A percentile compares a stretch with the other conserved stretches of the same genome.
phyloP scores from a whole-genome alignment of 2,797 vertebrate species.

The Eospalax fontanierii region DNA sequence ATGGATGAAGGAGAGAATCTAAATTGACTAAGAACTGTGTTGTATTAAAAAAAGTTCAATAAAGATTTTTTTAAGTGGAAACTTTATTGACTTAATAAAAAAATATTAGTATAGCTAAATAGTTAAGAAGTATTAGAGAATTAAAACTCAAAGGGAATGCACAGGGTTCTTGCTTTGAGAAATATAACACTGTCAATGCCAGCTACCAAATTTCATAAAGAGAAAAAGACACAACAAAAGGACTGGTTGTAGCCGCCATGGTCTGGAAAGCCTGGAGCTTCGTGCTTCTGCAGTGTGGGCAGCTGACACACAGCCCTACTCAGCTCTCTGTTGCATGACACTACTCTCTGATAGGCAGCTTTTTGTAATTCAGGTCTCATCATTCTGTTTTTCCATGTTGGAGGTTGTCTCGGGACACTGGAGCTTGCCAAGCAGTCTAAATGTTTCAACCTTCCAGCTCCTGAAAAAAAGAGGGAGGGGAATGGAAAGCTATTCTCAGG shows the following conservation, averaged over 20 bases:
- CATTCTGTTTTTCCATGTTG: background rate
- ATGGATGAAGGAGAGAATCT: too few species aligned
- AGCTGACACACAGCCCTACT: background rate
- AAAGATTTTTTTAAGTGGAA: background rate
- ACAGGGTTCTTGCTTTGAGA: background rate
- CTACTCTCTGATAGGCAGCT: background rate
- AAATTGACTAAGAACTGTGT: too few species aligned
- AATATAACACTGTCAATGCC: background rate
- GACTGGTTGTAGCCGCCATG: background rate
- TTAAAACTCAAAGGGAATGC: background rate
- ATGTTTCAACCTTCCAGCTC: too few species aligned
- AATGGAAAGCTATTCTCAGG: too few species aligned
- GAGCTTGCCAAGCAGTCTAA: too few species aligned
- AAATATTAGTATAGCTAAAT: background rate
- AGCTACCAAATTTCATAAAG: background rate
- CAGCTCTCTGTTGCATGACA: background rate
- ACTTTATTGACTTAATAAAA: constrained; percentile 2
- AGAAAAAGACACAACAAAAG: background rate
- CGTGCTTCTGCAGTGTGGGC: background rate
- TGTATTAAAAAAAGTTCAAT: too few species aligned
- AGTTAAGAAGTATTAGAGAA: background rate
- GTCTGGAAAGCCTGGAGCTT: background rate
- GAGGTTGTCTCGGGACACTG: too few species aligned
- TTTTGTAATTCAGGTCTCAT: background rate
- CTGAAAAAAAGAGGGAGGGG: too few species aligned